Evolutionary conservation across 2,888 invertebrate species (phyloP).

Genomic region (Lottia scabra): DNA sequence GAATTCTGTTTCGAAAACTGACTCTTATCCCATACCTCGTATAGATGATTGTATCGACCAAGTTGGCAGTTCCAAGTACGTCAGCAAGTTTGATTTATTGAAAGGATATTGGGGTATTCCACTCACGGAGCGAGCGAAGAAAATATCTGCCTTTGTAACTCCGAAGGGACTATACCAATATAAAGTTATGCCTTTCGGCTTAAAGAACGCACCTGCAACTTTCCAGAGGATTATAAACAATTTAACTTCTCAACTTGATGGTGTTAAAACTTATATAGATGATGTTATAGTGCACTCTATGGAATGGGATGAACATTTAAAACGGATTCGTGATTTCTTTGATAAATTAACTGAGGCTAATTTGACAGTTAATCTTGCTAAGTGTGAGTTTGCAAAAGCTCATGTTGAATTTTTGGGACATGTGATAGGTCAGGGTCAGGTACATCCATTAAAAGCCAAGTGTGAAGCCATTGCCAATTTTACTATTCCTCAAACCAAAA

Average conservation of each 20-base stretch:
- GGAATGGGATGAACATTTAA: conserved; percentile 20
- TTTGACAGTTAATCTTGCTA: conserved; percentile 20
- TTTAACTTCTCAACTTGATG: conserved; percentile 16
- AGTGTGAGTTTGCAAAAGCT: conserved; percentile 18
- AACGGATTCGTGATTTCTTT: conserved; percentile 15
- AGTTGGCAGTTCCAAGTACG: conserved; percentile 35
- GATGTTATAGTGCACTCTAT: conserved; percentile 24
- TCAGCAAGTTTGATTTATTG: conserved; percentile 41
- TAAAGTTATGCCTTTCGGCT: conserved; percentile 39
- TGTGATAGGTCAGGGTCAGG: conserved; percentile 35
- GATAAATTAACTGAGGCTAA: conserved; percentile 10
- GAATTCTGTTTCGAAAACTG: conserved; percentile 38
- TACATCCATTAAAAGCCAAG: conserved; percentile 27
- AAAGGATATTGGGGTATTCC: conserved; percentile 35
- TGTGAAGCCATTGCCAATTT: conserved; percentile 24
- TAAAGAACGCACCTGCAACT: conserved; percentile 34
- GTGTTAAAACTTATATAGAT: conserved; percentile 32
- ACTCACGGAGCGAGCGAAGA: conserved; percentile 31
- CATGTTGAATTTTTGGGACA: conserved; percentile 35
- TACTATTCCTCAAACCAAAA: conserved; percentile 24
- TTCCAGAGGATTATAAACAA: conserved; percentile 35
- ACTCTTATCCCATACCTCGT: conserved; percentile 40
- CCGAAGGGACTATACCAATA: conserved; percentile 31
- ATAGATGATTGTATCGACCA: conserved; percentile 44
- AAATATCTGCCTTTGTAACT: conserved; percentile 38